A percentile compares a stretch with the other conserved stretches of the same genome.
Evolutionary conservation across 2,113 vertebrate species (phyloP).

Genomic region (Archilochus colubris): DNA sequence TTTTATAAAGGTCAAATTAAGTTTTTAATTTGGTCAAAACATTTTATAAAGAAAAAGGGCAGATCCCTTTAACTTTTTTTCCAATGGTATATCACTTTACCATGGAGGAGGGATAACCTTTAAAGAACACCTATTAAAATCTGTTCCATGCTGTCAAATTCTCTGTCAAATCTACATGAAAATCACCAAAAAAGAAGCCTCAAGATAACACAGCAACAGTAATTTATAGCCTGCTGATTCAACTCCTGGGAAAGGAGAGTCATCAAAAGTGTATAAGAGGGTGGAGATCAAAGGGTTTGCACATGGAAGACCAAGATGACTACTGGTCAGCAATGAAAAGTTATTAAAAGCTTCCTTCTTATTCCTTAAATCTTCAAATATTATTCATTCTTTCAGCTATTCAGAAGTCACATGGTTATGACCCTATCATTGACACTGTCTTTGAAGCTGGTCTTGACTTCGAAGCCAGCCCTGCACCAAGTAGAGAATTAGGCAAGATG

Average conservation of each 20-base stretch:
- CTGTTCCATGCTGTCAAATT: neutral
- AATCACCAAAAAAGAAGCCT: neutral
- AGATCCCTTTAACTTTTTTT: neutral
- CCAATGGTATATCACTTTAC: neutral
- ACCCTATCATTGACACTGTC: neutral
- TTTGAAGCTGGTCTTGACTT: neutral
- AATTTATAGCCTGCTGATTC: neutral
- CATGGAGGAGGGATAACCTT: neutral
- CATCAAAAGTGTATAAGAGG: neutral
- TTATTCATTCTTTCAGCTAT: neutral
- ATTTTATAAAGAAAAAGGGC: neutral
- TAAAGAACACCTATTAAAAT: neutral
- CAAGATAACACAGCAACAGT: neutral
- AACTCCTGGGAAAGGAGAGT: neutral
- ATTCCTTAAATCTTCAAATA: neutral
- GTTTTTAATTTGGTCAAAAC: no score
- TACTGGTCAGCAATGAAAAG: neutral
- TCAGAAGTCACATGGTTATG: neutral
- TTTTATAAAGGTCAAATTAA: no score
- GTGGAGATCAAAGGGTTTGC: neutral
- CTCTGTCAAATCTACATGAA: neutral
- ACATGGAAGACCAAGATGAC: neutral
- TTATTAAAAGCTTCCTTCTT: neutral
- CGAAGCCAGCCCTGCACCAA: neutral
- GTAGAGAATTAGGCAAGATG: neutral